Evolutionary conservation across 1,140 invertebrate species (phyloP).

Genomic region (Nasonia longicornis): DNA sequence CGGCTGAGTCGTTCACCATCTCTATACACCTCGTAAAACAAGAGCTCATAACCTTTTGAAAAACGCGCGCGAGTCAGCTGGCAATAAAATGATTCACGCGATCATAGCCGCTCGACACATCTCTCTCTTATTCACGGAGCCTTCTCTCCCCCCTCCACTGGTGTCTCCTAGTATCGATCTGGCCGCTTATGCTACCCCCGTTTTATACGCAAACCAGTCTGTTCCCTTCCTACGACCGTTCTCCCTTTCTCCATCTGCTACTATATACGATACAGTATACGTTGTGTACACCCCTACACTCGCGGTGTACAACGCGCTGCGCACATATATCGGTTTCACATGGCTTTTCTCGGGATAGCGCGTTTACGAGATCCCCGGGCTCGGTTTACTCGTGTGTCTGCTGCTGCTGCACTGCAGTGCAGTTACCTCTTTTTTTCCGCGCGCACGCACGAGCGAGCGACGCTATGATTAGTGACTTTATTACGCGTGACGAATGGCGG

Average conservation of each 20-base stretch:
- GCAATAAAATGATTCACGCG: not conserved
- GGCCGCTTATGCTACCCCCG: conserved; percentile 28
- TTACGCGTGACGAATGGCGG: conserved; percentile 39
- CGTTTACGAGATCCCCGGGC: not conserved
- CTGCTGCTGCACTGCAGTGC: not conserved
- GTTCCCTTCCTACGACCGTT: not conserved
- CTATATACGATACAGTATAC: not conserved
- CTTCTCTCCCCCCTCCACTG: not conserved
- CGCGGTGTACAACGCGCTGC: not conserved
- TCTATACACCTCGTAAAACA: no score
- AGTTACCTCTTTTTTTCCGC: conserved; percentile 6
- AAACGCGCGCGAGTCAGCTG: no score
- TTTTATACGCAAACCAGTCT: conserved; percentile 14
- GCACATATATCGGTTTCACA: conserved; percentile 19
- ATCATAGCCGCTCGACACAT: not conserved
- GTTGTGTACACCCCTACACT: not conserved
- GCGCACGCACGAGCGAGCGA: not conserved
- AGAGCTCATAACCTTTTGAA: no score
- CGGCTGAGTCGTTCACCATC: no score
- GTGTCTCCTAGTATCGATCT: conserved; percentile 34
- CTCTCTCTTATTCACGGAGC: no score
- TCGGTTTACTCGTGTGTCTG: not conserved
- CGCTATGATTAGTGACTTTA: conserved; percentile 42
- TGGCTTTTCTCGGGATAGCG: not conserved
- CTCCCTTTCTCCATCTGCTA: conserved; percentile 10